A percentile compares a stretch with the other conserved stretches of the same genome.
Conservation (phyloP, 2,888 invertebrate species). For the Synanthedon myopaeformis region DNA sequence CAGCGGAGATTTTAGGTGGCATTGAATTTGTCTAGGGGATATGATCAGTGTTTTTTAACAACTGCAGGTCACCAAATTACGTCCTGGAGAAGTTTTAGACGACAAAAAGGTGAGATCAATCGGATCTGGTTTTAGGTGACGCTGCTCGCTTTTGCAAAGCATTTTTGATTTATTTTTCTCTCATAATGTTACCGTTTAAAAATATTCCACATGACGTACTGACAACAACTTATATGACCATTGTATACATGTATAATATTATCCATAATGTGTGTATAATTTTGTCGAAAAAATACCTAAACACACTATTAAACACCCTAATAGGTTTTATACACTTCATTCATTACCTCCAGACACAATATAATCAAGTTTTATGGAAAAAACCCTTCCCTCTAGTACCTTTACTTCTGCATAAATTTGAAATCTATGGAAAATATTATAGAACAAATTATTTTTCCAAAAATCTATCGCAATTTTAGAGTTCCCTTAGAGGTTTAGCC, state of each 20-base stretch:
- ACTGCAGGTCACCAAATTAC: conserved; percentile 86
- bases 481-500: conserved; percentile 13
- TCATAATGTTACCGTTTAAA: background rate
- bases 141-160: conserved; percentile 68
- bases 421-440: no score
- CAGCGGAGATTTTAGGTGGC: conserved; percentile 55
- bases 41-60: conserved; percentile 64
- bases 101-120: conserved; percentile 89
- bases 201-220: no score
- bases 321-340: background rate
- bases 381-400: no score
- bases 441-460: no score
- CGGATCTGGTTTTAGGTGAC: conserved; percentile 65
- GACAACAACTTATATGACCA: no score
- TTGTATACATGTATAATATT: no score
- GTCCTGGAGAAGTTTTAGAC: conserved; percentile 93
- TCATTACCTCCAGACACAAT: background rate
- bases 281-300: no score
- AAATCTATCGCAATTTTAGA: no score
- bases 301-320: background rate
- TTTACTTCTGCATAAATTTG: no score
- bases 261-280: no score
- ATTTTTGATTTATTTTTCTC: conserved; percentile 38
- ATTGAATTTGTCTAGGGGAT: conserved; percentile 29
- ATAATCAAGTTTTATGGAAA: no score